Percentiles rank a stretch among this genome's conserved stretches.
These are phyloP conservation scores for Drosophila rubida DNA, from an alignment of 2,888 invertebrate species.

Conservation along the genomic window DNA sequence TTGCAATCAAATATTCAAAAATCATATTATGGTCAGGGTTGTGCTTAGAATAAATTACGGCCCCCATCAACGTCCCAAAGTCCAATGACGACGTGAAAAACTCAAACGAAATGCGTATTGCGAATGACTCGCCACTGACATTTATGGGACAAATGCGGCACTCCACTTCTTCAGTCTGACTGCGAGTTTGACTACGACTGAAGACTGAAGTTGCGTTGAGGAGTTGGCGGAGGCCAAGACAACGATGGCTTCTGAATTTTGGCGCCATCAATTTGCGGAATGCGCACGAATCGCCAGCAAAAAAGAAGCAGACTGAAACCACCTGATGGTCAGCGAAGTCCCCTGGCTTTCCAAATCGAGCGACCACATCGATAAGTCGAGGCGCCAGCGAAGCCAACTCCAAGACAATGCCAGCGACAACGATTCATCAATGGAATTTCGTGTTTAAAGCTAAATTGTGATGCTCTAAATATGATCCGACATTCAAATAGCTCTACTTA, in stretches of 20 bases:
- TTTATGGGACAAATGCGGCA: slow-evolving; percentile 74
- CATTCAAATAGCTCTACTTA: too few relatives aligned
- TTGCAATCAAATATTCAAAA: slow-evolving; percentile 79
- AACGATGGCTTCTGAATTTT: slow-evolving; percentile 70
- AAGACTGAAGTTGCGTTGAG: slow-evolving; percentile 3
- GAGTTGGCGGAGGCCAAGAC: slow-evolving; percentile 40
- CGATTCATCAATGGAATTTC: slow-evolving; percentile 79
- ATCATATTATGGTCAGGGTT: slow-evolving; percentile 69
- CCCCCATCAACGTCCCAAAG: slow-evolving; percentile 61
- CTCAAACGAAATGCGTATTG: slow-evolving; percentile 62
- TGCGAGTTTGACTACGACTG: slow-evolving; percentile 6
- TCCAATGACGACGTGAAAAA: slow-evolving; percentile 68
- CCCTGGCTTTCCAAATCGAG: slow-evolving; percentile 61
- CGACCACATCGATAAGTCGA: slow-evolving; percentile 50
- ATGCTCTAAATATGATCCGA: slow-evolving; percentile 74
- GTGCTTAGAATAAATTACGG: slow-evolving; percentile 76
- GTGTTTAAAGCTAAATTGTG: slow-evolving; percentile 63
- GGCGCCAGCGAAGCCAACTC: slow-evolving; percentile 76
- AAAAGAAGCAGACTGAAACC: slow-evolving; percentile 36
- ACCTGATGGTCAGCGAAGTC: slow-evolving; percentile 19
- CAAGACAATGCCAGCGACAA: slow-evolving; percentile 30
- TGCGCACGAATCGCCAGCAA: slow-evolving; percentile 49
- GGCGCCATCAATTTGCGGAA: slow-evolving; percentile 80
- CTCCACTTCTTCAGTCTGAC: slow-evolving; percentile 65
- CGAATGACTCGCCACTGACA: slow-evolving; percentile 65